phyloP scores from a whole-genome alignment of 2,113 vertebrate species.

The Lasiurus borealis region DNA sequence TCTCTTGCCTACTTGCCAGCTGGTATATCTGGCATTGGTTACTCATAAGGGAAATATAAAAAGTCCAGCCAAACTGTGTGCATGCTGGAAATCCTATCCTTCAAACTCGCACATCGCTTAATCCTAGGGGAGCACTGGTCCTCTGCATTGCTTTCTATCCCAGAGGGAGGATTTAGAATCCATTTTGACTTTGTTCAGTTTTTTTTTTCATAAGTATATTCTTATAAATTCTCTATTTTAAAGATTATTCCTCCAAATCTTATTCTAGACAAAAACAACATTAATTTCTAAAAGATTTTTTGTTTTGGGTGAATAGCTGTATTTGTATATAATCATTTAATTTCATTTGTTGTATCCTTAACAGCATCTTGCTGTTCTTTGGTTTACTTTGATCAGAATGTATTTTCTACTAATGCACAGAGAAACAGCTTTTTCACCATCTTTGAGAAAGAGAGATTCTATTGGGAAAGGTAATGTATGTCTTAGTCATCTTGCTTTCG shows the following conservation, averaged over 20 bases:
- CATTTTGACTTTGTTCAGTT: neutral
- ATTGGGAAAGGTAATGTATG: conserved; percentile 36
- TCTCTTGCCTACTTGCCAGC: neutral
- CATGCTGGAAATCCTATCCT: neutral
- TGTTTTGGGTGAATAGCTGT: neutral
- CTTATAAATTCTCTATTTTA: conserved; percentile 57
- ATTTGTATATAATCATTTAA: conserved; percentile 59
- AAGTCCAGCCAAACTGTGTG: neutral
- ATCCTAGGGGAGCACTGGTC: neutral
- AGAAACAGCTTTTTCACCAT: neutral
- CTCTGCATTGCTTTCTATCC: neutral
- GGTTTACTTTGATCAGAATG: conserved; percentile 21
- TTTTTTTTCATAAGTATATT: conserved; percentile 30
- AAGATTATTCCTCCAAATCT: neutral
- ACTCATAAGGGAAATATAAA: neutral
- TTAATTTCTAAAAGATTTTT: conserved; percentile 2
- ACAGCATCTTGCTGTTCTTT: conserved; percentile 46
- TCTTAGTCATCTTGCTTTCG: conserved; percentile 18
- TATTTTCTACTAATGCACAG: conserved; percentile 18
- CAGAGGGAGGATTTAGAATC: neutral
- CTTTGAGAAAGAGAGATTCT: conserved; percentile 62
- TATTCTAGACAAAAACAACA: neutral
- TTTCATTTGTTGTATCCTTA: conserved; percentile 19
- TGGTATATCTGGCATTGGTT: neutral
- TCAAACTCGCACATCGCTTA: neutral